Percentiles rank a stretch among this genome's conserved stretches.
These are phyloP conservation scores for Cordilura impudica DNA, from an alignment of 2,888 invertebrate genomes.

Conservation along the genomic window DNA sequence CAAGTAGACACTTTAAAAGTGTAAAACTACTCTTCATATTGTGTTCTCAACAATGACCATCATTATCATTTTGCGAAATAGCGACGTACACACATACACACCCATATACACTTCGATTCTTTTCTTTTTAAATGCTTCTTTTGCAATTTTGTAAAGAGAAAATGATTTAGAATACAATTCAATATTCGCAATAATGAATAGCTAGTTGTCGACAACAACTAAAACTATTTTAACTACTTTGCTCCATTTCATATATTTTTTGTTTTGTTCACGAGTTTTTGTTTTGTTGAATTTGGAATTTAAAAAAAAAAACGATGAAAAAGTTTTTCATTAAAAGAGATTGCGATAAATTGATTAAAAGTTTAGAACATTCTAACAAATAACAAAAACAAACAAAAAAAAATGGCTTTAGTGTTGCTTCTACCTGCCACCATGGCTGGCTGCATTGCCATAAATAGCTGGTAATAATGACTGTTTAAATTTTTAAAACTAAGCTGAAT, in stretches of 20 bases:
- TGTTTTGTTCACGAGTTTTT: neutral
- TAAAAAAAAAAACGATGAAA: conserved; percentile 11
- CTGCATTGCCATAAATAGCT: no score
- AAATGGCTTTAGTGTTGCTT: no score
- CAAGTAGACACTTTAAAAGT: conserved; percentile 49
- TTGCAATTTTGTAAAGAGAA: neutral
- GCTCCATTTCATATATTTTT: neutral
- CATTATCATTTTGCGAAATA: neutral
- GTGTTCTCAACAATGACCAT: neutral
- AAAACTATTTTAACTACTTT: conserved; percentile 38
- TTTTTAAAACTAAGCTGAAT: conserved; percentile 25
- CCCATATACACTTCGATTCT: no score
- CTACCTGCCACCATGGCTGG: no score
- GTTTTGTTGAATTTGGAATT: conserved; percentile 20
- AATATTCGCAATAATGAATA: neutral
- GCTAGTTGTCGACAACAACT: conserved; percentile 37
- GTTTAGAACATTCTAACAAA: conserved; percentile 23
- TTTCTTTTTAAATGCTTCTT: neutral
- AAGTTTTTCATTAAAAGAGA: conserved; percentile 57
- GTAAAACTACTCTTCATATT: conserved; percentile 30
- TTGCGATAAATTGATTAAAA: conserved; percentile 61
- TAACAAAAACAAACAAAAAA: conserved; percentile 11
- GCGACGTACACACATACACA: neutral
- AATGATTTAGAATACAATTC: neutral
- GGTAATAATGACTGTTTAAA: conserved; percentile 33